Percentiles rank a stretch among this genome's conserved stretches.
Evolutionary conservation across 2,797 vertebrate species (phyloP).

Genomic region (Florisuga fusca): DNA sequence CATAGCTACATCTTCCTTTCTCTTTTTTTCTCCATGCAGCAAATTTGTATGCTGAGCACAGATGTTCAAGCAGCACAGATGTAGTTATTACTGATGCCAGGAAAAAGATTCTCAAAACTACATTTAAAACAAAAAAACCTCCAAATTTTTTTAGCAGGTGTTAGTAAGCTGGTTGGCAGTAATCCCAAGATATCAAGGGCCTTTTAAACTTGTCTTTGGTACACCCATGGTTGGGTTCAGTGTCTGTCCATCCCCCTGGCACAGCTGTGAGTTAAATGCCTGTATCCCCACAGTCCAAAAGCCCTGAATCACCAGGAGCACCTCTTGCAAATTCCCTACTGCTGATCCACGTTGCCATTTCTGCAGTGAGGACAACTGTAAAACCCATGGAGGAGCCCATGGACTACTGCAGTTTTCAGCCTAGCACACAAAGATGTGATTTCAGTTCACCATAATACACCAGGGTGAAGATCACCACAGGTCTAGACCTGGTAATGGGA

Average conservation of each 20-base stretch:
- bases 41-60: not conserved
- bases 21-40: not conserved
- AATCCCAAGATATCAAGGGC: not conserved
- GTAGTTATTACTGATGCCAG: not conserved
- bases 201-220: not conserved
- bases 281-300: not conserved
- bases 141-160: not conserved
- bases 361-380: not conserved
- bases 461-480: not conserved
- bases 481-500: not conserved
- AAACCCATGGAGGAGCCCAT: not conserved
- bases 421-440: not conserved
- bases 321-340: not conserved
- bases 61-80: not conserved
- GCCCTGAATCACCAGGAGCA: not conserved
- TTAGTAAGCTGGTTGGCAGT: no score
- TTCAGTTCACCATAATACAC: not conserved
- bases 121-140: not conserved
- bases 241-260: fast-evolving
- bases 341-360: not conserved
- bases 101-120: not conserved
- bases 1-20: not conserved
- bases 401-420: not conserved
- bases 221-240: not conserved
- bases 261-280: not conserved